Conservation (phyloP, 2,113 vertebrate species). For the Parotia lawesii region DNA sequence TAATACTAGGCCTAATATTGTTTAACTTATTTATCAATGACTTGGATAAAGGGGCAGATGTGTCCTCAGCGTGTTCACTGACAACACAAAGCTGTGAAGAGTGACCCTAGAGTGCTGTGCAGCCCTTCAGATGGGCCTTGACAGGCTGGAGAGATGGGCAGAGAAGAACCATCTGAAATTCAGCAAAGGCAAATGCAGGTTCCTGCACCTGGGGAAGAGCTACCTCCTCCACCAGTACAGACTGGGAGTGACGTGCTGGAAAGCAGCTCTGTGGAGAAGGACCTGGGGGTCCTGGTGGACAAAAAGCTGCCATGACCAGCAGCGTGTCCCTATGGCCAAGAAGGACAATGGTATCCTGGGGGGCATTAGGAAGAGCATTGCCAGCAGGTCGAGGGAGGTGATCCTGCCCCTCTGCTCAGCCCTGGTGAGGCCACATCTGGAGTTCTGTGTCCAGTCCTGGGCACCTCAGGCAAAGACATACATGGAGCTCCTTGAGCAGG, state of each 20-base stretch:
- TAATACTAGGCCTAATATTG: not conserved
- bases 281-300: not conserved
- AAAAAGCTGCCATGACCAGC: not conserved
- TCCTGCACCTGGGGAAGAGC: not conserved
- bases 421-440: not conserved
- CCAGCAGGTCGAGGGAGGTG: not conserved
- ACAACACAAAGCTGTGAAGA: not conserved
- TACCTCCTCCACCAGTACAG: accelerated
- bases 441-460: not conserved
- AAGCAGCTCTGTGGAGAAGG: not conserved
- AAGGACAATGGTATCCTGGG: too few relatives aligned
- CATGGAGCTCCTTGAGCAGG: too few relatives aligned
- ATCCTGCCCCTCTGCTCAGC: not conserved
- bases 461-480: not conserved
- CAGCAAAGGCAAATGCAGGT: not conserved
- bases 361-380: not conserved
- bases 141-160: not conserved
- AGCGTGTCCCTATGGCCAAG: too few relatives aligned
- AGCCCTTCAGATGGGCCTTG: accelerated
- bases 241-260: accelerated
- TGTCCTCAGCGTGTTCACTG: not conserved
- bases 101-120: too few relatives aligned
- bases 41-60: not conserved
- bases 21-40: not conserved
- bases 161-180: not conserved